Evolutionary conservation across 2,797 vertebrate genomes (phyloP), one percentile per base, ranked within the genome.

Genomic region (Anguilla obscura): DNA sequence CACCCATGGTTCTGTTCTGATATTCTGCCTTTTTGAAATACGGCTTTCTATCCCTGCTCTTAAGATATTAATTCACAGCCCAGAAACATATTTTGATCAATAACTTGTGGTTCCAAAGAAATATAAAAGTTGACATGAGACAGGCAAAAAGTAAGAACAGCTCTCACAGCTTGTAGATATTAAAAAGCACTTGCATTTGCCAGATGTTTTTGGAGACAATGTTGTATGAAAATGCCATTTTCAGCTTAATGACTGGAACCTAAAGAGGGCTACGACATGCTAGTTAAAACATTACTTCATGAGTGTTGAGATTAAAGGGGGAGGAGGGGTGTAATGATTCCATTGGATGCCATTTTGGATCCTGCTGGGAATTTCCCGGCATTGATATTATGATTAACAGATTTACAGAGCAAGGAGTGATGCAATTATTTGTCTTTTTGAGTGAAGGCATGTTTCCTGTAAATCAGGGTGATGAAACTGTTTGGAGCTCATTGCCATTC

Each of bases 401-500:
- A 84, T n/a, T 45, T 54, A 60, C 56, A 30, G 24, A 60, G 56
- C 24, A 63, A 36, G 45, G 82, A 50, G 30, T 85, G 58, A 60
- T 85, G 58, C 54, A 45, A 66, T 14, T 21, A 24, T 82, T 48
- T 50, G 79, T 48, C 21, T 82, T 82, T 82, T 48, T 86, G 6
- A 36, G 27, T 60, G 84, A 40, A 8, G 21, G 0, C 2, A 12
- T 21, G 79, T 48, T 27, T 30, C 52, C 30, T 9, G 45, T 21
- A 48, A 50, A 86, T 56, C 36, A n/a, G 40, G 56, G 40, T 86
- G 85, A 86, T 86, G 88, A 27, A 89, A 84, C 83, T 83, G 48
- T 18, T 33, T n/a, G 52, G 45, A 63, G 16, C 60, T 63, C 36
- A 60, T 88, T 63, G 79, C 79, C 27, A 12, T 69, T 24, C n/a